Percentiles rank a stretch among this genome's conserved stretches.
phyloP scores from a whole-genome alignment of 2,113 vertebrate genomes.

The Pelmatolapia mariae region DNA sequence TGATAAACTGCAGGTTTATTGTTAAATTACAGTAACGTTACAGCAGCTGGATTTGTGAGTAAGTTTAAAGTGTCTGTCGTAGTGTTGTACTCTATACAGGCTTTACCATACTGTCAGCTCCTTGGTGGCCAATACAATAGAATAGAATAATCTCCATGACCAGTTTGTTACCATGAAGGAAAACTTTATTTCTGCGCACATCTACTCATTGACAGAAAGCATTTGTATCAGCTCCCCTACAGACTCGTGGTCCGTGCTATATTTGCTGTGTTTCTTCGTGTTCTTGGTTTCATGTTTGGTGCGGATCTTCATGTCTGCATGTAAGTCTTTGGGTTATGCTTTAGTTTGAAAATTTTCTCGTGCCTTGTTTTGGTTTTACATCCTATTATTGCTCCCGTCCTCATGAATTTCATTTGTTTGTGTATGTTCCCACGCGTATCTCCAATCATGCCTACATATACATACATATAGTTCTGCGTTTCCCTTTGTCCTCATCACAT shows the following conservation, averaged over 20 bases:
- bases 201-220: not conserved
- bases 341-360: accelerated
- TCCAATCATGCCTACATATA: not conserved
- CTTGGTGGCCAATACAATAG: not conserved
- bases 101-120: not conserved
- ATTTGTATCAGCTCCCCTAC: not conserved
- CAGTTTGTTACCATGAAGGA: not conserved
- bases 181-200: not conserved
- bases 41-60: not conserved
- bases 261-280: not conserved
- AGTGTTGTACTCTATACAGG: not conserved
- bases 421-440: not conserved
- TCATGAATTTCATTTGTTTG: not conserved
- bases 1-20: not conserved
- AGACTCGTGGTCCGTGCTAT: accelerated
- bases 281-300: accelerated
- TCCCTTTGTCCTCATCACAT: not conserved
- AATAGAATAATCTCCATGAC: not conserved
- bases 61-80: not conserved
- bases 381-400: not conserved
- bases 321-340: not conserved
- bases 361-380: not conserved
- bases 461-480: not conserved
- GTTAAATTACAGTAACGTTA: not conserved
- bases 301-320: accelerated